Base-by-base conservation (phyloP, 2,888 invertebrate genomes). In the Hemaris fuciformis region DNA sequence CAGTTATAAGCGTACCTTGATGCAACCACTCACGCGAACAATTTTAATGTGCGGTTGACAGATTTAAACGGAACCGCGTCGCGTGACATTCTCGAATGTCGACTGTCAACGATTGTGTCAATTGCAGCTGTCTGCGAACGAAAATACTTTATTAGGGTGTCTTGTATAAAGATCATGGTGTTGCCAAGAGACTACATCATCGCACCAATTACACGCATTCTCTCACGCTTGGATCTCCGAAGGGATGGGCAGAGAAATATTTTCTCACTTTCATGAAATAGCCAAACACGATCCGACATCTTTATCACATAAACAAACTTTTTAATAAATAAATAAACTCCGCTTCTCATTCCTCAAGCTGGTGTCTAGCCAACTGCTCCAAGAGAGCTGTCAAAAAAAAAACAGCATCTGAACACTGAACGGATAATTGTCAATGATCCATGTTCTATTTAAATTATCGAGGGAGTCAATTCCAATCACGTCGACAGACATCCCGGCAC, bases 21-120 rank as follows among this genome's bases (percentile, higher is more conserved):
- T 53, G 53, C 53, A 53, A 31, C 27, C 53, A 53, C 53, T 53
- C 53, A 27, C 31, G 53, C 31, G 27, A 31, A 18, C 53, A 53
- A 53, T 53, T 53, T 53, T 53, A 53, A 53, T 53, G 53, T 53
- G 53, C 27, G 31, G 18, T 27, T 53, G 53, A 53, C 53, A 53
- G 53, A 53, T 53, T 53, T 53, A 53, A 27, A 53, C 27, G 18
- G 31, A 31, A 53, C 10, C 31, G 18, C 53, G 31, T 18, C 53
- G 31, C 53, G 25, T 53, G 8, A 53, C 18, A 53, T 53, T 53
- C 27, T 53, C 18, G 27, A 0, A n/a, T 38, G n/a, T 38, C 38
- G 38, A 38, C 18, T 53, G 53, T 18, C 53, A 53, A 15, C 10
- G 27, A 53, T 53, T 31, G 53, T 53, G 53, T 31, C 53, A 53